Conservation (phyloP, 2,113 vertebrate genomes). For the Callorhinus ursinus region DNA sequence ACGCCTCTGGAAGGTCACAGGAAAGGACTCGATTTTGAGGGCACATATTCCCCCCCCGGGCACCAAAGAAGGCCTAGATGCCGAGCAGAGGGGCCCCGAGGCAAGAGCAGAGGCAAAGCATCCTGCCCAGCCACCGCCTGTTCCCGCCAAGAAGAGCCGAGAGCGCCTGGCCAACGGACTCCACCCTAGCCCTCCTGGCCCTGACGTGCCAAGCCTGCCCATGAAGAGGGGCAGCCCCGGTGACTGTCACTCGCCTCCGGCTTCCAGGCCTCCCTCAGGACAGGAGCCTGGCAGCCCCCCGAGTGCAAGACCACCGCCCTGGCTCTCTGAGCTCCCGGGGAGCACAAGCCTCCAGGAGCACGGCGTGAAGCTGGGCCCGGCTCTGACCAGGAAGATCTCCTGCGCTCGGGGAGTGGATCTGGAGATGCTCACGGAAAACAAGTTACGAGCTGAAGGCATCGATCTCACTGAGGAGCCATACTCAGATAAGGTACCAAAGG, state of each 20-base stretch:
- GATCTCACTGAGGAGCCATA: constrained; percentile 98
- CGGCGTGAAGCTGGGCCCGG: constrained; percentile 89
- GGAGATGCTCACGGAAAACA: constrained; percentile 92
- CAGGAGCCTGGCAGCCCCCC: constrained; percentile 85
- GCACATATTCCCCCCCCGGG: constrained; percentile 73
- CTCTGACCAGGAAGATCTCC: constrained; percentile 89
- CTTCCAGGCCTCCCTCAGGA: constrained; percentile 74
- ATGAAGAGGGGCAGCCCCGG: constrained; percentile 86
- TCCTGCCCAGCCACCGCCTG: constrained; percentile 94
- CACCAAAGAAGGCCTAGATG: constrained; percentile 79
- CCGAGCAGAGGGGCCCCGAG: constrained; percentile 81
- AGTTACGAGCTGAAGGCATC: constrained; percentile 92
- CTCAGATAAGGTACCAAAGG: constrained; percentile 93
- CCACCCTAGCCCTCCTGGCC: constrained; percentile 82
- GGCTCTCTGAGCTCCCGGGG: constrained; percentile 88
- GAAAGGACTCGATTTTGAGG: constrained; percentile 79
- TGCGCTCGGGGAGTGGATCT: constrained; percentile 91
- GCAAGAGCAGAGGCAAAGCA: constrained; percentile 89
- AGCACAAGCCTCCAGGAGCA: constrained; percentile 89
- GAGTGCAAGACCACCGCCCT: constrained; percentile 87
- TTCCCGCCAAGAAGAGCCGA: constrained; percentile 96
- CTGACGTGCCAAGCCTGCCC: constrained; percentile 88
- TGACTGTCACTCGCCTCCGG: constrained; percentile 79
- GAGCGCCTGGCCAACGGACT: constrained; percentile 95
- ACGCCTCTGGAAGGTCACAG: constrained; percentile 81